Conservation (phyloP, 1,140 invertebrate species). For the Platyscapa corneri region DNA sequence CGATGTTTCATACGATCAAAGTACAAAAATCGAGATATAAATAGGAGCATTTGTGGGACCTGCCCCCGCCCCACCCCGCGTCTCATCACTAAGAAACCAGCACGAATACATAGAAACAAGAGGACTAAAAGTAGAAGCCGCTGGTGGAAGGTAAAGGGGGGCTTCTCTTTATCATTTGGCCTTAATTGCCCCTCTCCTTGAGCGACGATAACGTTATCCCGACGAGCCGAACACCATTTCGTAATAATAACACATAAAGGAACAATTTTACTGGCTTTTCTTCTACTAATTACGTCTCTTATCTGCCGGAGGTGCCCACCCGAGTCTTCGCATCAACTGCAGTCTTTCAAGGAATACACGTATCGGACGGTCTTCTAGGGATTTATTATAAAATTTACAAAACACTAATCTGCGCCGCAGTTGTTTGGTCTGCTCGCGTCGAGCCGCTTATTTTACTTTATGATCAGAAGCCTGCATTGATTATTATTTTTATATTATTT, state of each 20-base stretch:
- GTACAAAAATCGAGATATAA: slow-evolving; percentile 16
- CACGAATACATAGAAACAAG: not conserved
- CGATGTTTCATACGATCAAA: not conserved
- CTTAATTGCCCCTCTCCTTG: slow-evolving; percentile 17
- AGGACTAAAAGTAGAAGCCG: not conserved
- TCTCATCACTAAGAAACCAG: not conserved
- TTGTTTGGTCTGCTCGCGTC: no score
- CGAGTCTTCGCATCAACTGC: not conserved
- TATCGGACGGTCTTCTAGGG: no score
- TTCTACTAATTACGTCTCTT: not conserved
- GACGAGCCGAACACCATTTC: not conserved
- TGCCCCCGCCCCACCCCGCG: not conserved
- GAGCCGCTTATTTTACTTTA: no score
- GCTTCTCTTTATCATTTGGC: slow-evolving; percentile 37
- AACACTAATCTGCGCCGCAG: no score
- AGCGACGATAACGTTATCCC: not conserved
- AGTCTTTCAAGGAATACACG: no score
- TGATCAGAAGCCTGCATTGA: no score
- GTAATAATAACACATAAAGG: not conserved
- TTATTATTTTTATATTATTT: no score
- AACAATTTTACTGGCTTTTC: not conserved
- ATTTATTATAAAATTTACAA: no score
- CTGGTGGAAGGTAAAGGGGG: not conserved
- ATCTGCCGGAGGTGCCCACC: not conserved
- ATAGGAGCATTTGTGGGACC: not conserved